Conservation (phyloP, 2,888 invertebrate genomes). For the Gortyna flavago region DNA sequence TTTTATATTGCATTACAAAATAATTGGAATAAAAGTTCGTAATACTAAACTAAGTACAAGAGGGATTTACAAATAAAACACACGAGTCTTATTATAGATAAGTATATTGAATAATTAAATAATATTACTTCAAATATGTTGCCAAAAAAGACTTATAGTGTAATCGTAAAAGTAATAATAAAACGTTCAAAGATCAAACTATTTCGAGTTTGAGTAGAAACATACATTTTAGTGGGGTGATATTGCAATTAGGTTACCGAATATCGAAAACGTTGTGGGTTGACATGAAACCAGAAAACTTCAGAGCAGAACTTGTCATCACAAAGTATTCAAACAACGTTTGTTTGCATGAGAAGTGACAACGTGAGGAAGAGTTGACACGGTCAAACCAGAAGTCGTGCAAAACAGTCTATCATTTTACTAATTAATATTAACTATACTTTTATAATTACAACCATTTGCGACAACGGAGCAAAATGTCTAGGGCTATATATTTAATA, state of each 20-base stretch:
- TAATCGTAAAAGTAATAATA: slow-evolving; percentile 88
- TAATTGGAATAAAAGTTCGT: not conserved
- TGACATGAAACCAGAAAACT: slow-evolving; percentile 70
- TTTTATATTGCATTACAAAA: not conserved
- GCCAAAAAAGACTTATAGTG: slow-evolving; percentile 89
- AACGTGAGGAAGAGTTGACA: slow-evolving; percentile 72
- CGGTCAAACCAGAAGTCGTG: slow-evolving; percentile 84
- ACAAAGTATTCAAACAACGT: slow-evolving; percentile 78
- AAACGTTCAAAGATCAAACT: slow-evolving; percentile 87
- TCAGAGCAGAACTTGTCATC: slow-evolving; percentile 79
- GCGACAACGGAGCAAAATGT: slow-evolving; percentile 88
- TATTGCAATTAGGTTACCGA: slow-evolving; percentile 77
- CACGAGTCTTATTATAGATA: slow-evolving; percentile 87
- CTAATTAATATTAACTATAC: slow-evolving; percentile 86
- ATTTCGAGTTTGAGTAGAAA: slow-evolving; percentile 86
- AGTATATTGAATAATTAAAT: slow-evolving; percentile 91
- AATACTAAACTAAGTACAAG: not conserved
- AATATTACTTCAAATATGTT: slow-evolving; percentile 89
- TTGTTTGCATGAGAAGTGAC: slow-evolving; percentile 73
- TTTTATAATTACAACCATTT: slow-evolving; percentile 89
- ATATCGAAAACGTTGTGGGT: slow-evolving; percentile 70
- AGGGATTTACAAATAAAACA: slow-evolving; percentile 79
- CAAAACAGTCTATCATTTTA: slow-evolving; percentile 88
- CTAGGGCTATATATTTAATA: slow-evolving; percentile 85
- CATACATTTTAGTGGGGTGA: slow-evolving; percentile 78